Conservation (phyloP, 2,888 invertebrate species). For the Bellardia pandia region DNA sequence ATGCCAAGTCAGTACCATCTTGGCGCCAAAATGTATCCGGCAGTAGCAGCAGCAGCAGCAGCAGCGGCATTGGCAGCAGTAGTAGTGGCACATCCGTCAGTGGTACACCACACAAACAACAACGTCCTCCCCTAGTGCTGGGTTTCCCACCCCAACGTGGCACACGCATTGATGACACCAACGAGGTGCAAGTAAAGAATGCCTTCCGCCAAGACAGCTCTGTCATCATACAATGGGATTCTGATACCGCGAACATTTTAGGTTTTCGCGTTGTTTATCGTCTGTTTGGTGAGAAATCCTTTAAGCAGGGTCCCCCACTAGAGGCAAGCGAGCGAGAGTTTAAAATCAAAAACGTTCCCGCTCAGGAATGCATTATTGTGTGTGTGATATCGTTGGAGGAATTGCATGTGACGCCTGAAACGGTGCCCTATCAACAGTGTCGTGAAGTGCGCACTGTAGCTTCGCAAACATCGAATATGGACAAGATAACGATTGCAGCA, state of each 20-base stretch:
- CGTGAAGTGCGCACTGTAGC: constrained; percentile 94
- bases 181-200: constrained; percentile 93
- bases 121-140: constrained; percentile 89
- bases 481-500: constrained; percentile 96
- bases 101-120: constrained; percentile 83
- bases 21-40: constrained; percentile 80
- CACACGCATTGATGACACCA: constrained; percentile 87
- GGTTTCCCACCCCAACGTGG: constrained; percentile 88
- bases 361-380: constrained; percentile 96
- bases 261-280: constrained; percentile 95
- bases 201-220: constrained; percentile 93
- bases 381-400: constrained; percentile 96
- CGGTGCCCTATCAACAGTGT: constrained; percentile 93
- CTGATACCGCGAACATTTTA: constrained; percentile 93
- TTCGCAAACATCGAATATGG: constrained; percentile 94
- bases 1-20: constrained; percentile 79
- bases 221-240: constrained; percentile 96
- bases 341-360: constrained; percentile 95
- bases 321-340: constrained; percentile 96
- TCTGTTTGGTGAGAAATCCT: constrained; percentile 94
- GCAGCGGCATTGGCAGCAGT: constrained; percentile 42
- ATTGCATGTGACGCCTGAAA: constrained; percentile 93
- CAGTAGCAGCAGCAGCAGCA: constrained; percentile 61
- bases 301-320: constrained; percentile 95
- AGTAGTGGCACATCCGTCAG: constrained; percentile 78